A percentile compares a stretch with the other conserved stretches of the same genome.
These are phyloP conservation scores for Endomychus coccineus DNA, from an alignment of 2,888 invertebrate species.

Conservation along the genomic window DNA sequence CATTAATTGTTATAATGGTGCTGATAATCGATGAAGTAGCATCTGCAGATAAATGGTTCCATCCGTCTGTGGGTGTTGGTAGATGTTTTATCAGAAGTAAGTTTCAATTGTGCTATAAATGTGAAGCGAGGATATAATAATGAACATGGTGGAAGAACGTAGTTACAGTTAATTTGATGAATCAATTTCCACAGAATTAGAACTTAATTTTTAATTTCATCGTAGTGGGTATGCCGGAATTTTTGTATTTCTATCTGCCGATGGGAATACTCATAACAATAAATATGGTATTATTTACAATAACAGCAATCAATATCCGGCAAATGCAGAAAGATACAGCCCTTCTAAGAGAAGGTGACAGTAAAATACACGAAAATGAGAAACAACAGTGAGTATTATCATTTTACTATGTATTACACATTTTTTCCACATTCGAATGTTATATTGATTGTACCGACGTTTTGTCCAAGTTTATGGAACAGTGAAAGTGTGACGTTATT, in stretches of 20 bases:
- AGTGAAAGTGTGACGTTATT: no score
- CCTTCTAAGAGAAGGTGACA: slow-evolving; percentile 58
- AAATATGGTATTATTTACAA: slow-evolving; percentile 58
- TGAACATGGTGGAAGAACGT: no score
- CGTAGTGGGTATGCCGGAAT: slow-evolving; percentile 43
- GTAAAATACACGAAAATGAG: slow-evolving; percentile 49
- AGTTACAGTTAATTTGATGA: no score
- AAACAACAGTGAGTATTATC: slow-evolving; percentile 38
- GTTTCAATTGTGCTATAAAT: no score
- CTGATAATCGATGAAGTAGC: slow-evolving; percentile 23
- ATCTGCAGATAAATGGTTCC: slow-evolving; percentile 41
- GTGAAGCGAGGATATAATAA: no score
- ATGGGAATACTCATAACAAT: slow-evolving; percentile 57
- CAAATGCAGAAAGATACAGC: slow-evolving; percentile 60
- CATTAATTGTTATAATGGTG: slow-evolving; percentile 32
- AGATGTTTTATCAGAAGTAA: slow-evolving; percentile 57
- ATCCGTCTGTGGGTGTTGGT: slow-evolving; percentile 50
- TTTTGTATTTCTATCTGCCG: slow-evolving; percentile 66
- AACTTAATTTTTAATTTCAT: no score
- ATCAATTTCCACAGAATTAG: no score
- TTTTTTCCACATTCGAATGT: no score
- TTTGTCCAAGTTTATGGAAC: no score
- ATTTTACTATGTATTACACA: slow-evolving; percentile 2
- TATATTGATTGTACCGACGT: no score
- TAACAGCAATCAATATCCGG: slow-evolving; percentile 60